A percentile compares a stretch with the other conserved stretches of the same genome.
These are phyloP conservation scores for Acrobasis repandana DNA, from an alignment of 2,888 invertebrate species.

Conservation along the genomic window DNA sequence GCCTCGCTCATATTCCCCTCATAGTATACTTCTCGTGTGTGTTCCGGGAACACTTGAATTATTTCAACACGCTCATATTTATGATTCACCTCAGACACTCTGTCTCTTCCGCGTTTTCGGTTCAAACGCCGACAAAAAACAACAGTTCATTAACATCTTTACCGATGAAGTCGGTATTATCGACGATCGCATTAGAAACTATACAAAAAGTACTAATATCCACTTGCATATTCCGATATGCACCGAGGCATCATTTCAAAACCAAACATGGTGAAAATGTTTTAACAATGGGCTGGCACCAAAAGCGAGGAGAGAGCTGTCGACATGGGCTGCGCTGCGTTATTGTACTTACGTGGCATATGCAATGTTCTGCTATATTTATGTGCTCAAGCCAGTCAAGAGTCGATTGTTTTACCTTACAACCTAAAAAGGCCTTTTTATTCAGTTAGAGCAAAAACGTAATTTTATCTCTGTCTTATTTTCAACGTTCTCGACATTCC, in stretches of 20 bases:
- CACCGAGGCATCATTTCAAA: slow-evolving; percentile 35
- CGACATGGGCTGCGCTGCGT: slow-evolving; percentile 36
- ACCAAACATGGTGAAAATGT: slow-evolving; percentile 50
- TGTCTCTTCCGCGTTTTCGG: slow-evolving; percentile 18
- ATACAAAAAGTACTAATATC: slow-evolving; percentile 8
- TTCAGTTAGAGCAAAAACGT: neutral
- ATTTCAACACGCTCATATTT: slow-evolving; percentile 14
- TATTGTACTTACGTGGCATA: slow-evolving; percentile 44
- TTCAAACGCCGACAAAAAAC: slow-evolving; percentile 10
- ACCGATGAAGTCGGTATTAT: slow-evolving; percentile 5
- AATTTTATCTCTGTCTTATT: neutral
- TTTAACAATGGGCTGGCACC: slow-evolving; percentile 56
- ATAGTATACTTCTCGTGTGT: slow-evolving; percentile 29
- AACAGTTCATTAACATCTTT: slow-evolving; percentile 18
- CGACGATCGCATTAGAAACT: slow-evolving; percentile 2
- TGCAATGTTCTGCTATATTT: slow-evolving; percentile 44
- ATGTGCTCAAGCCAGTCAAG: slow-evolving; percentile 32
- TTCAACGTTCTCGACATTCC: neutral
- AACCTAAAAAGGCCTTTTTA: slow-evolving; percentile 6
- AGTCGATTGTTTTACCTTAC: slow-evolving; percentile 11
- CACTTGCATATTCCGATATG: slow-evolving; percentile 21
- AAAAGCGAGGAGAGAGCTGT: slow-evolving; percentile 62
- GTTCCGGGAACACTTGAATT: slow-evolving; percentile 31
- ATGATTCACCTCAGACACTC: slow-evolving; percentile 21
- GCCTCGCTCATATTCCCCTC: slow-evolving; percentile 37